A percentile compares a stretch with the other conserved stretches of the same genome.
Conservation (phyloP, 2,113 vertebrate genomes). For the Pseudolaguvia tuberculata region DNA sequence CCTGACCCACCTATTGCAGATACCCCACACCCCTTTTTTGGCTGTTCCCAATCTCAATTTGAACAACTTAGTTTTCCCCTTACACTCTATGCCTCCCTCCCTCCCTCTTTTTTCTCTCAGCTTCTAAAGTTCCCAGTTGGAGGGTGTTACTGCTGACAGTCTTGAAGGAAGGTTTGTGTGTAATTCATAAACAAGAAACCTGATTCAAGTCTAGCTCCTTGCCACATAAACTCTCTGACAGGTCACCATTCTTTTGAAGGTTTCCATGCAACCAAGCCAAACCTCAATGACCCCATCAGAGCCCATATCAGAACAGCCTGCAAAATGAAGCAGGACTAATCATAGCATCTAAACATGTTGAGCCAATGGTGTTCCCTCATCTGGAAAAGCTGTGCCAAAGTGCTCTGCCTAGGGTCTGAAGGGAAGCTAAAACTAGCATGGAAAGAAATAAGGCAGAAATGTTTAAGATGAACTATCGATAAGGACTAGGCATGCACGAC, state of each 20-base stretch:
- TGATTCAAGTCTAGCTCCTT: constrained; percentile 16
- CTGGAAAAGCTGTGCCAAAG: constrained; percentile 10
- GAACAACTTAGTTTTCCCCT: constrained; percentile 5
- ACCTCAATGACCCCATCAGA: constrained; percentile 24
- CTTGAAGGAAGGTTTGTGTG: constrained; percentile 29
- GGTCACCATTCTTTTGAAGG: constrained; percentile 16
- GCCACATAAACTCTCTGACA: constrained; percentile 18
- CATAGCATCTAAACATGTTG: constrained; percentile 20
- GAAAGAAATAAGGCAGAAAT: constrained; percentile 41
- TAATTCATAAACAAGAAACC: constrained; percentile 38
- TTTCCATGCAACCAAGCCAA: background rate
- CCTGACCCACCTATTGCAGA: background rate
- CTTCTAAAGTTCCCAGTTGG: constrained; percentile 64
- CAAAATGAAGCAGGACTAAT: constrained; percentile 16
- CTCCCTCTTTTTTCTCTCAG: constrained; percentile 33
- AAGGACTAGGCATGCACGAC: constrained; percentile 44
- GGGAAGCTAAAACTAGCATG: constrained; percentile 11
- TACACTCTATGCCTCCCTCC: background rate
- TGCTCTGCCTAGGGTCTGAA: background rate
- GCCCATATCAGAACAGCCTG: background rate
- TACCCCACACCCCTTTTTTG: background rate
- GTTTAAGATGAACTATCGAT: constrained; percentile 49
- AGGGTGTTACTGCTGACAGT: constrained; percentile 51
- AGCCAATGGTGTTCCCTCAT: constrained; percentile 24
- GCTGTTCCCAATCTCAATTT: constrained; percentile 1